phyloP scores from a whole-genome alignment of 2,797 vertebrate species.

The Aeoliscus strigatus region DNA sequence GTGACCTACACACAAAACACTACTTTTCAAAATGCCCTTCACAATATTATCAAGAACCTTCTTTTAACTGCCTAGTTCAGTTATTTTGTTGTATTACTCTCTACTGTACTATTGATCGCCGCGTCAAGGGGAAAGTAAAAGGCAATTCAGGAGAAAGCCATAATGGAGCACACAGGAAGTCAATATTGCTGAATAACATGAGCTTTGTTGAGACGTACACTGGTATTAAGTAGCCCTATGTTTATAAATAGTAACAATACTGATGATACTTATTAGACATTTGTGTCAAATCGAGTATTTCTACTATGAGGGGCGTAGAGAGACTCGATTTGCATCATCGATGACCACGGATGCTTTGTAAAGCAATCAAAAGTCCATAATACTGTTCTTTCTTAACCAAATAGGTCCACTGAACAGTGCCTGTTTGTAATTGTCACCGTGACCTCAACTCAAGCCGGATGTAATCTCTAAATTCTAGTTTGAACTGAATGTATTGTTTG shows the following conservation, averaged over 20 bases:
- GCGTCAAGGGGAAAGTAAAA: slow-evolving; percentile 6
- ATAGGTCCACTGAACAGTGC: too few species aligned
- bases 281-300: slow-evolving; percentile 29
- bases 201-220: slow-evolving; percentile 32
- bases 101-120: slow-evolving; percentile 18
- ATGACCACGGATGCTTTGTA: too few species aligned
- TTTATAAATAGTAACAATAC: slow-evolving; percentile 27
- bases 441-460: too few species aligned
- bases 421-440: too few species aligned
- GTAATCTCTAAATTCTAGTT: too few species aligned
- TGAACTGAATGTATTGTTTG: too few species aligned
- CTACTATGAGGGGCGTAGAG: slow-evolving; percentile 15
- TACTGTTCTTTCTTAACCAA: too few species aligned
- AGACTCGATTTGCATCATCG: too few species aligned
- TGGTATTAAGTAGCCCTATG: slow-evolving; percentile 24
- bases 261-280: slow-evolving; percentile 49
- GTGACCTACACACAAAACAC: slow-evolving; percentile 3
- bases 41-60: background rate
- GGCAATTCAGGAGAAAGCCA: slow-evolving; percentile 24
- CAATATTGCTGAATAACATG: slow-evolving; percentile 30
- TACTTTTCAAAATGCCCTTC: background rate
- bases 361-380: too few species aligned
- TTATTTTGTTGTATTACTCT: background rate
- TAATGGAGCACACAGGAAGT: slow-evolving; percentile 31
- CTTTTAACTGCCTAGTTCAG: slow-evolving; percentile 4